These are phyloP conservation scores for Drosophila nr. perissopoda DNA, from an alignment of 2,888 invertebrate genomes.

Conservation along the genomic window DNA sequence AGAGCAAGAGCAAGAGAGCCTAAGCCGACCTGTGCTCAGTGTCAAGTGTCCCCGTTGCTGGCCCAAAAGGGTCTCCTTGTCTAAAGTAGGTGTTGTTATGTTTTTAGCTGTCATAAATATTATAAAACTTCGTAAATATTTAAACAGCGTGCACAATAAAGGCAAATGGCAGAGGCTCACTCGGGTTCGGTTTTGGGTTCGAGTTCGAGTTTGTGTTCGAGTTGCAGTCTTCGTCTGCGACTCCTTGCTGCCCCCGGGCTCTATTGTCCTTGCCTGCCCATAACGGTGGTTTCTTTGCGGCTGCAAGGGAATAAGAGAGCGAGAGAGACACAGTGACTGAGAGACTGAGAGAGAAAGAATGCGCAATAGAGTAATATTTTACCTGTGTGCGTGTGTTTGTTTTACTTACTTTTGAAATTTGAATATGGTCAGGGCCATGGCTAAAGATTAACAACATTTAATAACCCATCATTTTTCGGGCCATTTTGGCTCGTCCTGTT, in stretches of 20 bases:
- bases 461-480: slow-evolving; percentile 74
- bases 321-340: not conserved
- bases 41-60: slow-evolving; percentile 68
- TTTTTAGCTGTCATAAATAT: slow-evolving; percentile 80
- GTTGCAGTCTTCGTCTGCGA: slow-evolving; percentile 8
- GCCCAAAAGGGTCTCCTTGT: slow-evolving; percentile 35
- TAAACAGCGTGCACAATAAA: slow-evolving; percentile 78
- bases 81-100: slow-evolving; percentile 76
- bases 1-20: not conserved
- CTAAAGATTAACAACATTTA: slow-evolving; percentile 78
- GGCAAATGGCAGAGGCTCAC: slow-evolving; percentile 73
- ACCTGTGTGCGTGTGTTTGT: slow-evolving; percentile 51
- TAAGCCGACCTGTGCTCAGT: slow-evolving; percentile 52
- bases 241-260: slow-evolving; percentile 14
- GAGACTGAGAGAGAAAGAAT: not conserved
- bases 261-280: slow-evolving; percentile 55
- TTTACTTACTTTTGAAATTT: slow-evolving; percentile 67
- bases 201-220: not conserved
- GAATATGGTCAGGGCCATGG: slow-evolving; percentile 61
- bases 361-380: slow-evolving; percentile 10
- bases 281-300: slow-evolving; percentile 57
- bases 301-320: not conserved
- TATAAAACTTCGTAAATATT: slow-evolving; percentile 80
- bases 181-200: slow-evolving; percentile 23
- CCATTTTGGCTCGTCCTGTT: slow-evolving; percentile 44